A percentile compares a stretch with the other conserved stretches of the same genome.
Evolutionary conservation across 2,113 vertebrate species (phyloP).

Genomic region (Sisor rabdophorus): DNA sequence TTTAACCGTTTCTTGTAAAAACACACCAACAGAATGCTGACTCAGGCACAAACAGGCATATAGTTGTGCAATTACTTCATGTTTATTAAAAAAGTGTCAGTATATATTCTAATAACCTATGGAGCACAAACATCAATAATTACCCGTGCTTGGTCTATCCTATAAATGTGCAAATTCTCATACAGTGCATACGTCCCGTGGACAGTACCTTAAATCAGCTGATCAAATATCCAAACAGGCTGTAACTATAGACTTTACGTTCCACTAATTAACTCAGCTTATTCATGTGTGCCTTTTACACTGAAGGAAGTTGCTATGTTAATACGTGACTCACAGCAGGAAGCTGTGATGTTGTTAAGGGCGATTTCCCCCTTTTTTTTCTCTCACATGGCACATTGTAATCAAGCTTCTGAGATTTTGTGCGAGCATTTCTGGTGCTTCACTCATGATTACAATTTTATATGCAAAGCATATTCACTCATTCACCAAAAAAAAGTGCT

Average conservation of each 20-base stretch:
- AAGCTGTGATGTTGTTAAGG: not conserved
- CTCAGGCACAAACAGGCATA: not conserved
- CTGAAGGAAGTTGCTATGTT: slow-evolving; percentile 36
- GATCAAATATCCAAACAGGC: slow-evolving; percentile 14
- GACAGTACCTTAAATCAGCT: not conserved
- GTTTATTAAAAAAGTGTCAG: not conserved
- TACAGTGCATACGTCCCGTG: not conserved
- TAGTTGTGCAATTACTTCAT: not conserved
- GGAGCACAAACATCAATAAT: not conserved
- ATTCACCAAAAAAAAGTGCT: not conserved
- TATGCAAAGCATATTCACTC: slow-evolving; percentile 1
- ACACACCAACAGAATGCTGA: not conserved
- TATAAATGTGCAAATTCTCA: not conserved
- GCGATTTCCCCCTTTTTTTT: slow-evolving; percentile 17
- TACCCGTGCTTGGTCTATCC: not conserved
- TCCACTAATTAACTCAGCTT: slow-evolving; percentile 32
- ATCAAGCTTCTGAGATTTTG: slow-evolving; percentile 17
- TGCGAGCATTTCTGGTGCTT: slow-evolving; percentile 10
- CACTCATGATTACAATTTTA: slow-evolving; percentile 19
- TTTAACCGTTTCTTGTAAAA: not conserved
- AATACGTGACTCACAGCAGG: slow-evolving; percentile 25
- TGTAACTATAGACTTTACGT: slow-evolving; percentile 32
- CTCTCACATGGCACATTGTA: slow-evolving; percentile 24
- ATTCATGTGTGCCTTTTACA: slow-evolving; percentile 32
- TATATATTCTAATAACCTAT: not conserved